These are phyloP conservation scores for Oryzias curvinotus DNA, from an alignment of 2,113 vertebrate species.

Conservation along the genomic window DNA sequence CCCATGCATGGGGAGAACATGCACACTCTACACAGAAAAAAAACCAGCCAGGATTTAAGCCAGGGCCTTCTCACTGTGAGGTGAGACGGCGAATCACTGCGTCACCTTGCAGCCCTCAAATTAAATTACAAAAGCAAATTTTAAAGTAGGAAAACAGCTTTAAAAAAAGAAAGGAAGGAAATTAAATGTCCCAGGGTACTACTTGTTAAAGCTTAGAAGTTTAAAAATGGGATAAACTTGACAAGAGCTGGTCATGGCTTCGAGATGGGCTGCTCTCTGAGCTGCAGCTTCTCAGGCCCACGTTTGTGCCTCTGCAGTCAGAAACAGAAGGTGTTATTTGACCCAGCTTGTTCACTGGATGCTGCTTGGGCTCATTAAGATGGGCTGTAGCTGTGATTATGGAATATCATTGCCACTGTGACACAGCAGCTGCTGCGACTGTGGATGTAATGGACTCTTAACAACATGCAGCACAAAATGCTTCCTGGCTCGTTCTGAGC, in stretches of 20 bases:
- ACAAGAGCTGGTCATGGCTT: not conserved
- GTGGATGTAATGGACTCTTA: no score
- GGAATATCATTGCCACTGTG: constrained; percentile 1
- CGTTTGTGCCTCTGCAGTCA: not conserved
- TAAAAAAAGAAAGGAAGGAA: no score
- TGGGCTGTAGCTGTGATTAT: constrained; percentile 5
- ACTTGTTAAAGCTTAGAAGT: not conserved
- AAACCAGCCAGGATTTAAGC: no score
- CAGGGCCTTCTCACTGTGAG: no score
- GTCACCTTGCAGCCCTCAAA: no score
- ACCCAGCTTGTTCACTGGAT: not conserved
- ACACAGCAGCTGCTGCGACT: not conserved
- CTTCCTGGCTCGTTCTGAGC: no score
- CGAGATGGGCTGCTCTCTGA: not conserved
- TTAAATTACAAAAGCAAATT: no score
- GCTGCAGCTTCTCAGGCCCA: not conserved
- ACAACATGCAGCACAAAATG: no score
- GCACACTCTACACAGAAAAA: no score
- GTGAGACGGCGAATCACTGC: no score
- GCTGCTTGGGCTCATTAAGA: not conserved
- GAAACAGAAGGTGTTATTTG: not conserved
- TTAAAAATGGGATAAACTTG: not conserved
- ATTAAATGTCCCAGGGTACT: not conserved
- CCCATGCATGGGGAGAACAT: no score
- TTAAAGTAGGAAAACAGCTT: no score